Evolutionary conservation across 30 jellyfish, hydroid and myxozoan species (phyloP), one percentile per base, ranked within the genome.

Genomic region (Aurelia sp.): DNA sequence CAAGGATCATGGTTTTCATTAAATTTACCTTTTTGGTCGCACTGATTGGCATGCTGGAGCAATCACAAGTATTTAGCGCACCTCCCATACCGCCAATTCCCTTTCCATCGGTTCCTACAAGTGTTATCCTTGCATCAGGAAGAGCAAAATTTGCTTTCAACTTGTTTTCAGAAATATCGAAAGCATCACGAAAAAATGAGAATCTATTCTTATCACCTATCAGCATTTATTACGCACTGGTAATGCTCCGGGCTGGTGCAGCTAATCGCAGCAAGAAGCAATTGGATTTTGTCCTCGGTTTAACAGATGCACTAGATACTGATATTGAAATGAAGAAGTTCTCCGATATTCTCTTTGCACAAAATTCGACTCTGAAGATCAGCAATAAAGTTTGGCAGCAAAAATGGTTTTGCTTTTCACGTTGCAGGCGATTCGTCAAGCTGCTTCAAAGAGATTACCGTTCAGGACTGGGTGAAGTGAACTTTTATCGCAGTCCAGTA

Each of bases 191-290:
- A 13, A 67, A 66, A 16, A 50, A 63, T 6, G 67, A 64, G 17
- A 92, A 92, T 59, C 11, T 86, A 4, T 65, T 92, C 41, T 5
- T 87, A 24, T 92, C 98, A 19, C 98, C 98, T 9, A 59, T 73
- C 67, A 88, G 97, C 63, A 58, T 92, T 48, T 84, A 61, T 61
- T 31, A 75, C 44, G 94, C 94, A 44, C 41, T 92, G 68, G 91
- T 93, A 18, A 87, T 92, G 97, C 76, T 82, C 47, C 48, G 70
- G 40, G 60, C 35, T 67, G 98, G 98, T 13, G 67, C 96, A 1
- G 76, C 66, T 11, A 68, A 63, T 15, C 53, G 68, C 20, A 64
- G 90, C 61, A 72, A 85, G 27, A 61, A 65, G 41, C 97, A 92
- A 76, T 81, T 92, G 67, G 91, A 81, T 15, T 20, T 10, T 0